Evolutionary conservation across 1,140 invertebrate genomes (phyloP), one percentile per base, ranked within the genome.

Genomic region (Limonius californicus): DNA sequence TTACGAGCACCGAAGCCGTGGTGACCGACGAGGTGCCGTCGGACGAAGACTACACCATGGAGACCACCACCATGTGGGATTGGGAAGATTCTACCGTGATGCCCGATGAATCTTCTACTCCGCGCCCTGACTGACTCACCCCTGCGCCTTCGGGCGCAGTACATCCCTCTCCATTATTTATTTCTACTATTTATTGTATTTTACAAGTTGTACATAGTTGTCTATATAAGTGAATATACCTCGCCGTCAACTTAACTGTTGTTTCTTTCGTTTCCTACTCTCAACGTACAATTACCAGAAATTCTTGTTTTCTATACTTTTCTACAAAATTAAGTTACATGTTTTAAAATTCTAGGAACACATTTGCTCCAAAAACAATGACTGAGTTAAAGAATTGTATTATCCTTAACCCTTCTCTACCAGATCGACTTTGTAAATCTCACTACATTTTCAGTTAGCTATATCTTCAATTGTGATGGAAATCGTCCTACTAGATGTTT

Each of bases 171-270:
- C 65, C 54, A 56, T 73, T 70, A 74, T 74, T 73, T 74, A 74
- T 74, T 71, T 70, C 65, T 72, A 63, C 58, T 74, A 74, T 74
- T 74, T 74, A 74, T 74, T 74, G 70, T 72, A 71, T 66, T 66
- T 67, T 71, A 61, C 54, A 58, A 58, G 53, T 68, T 71, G 68
- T 71, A 71, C 39, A 71, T 71, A 71, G 64, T 68, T 71, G 62
- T 66, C 62, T 66, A 68, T 30, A 54, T 61, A 61, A 61, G 19
- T 61, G 43, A 61, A 61, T 61, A 61, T 54, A 61, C 60, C 60
- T 61, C 60, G 60, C 54, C 53, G 27, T 55, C 11, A 55, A 54
- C 16, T 43, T 43, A 14, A n/a, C n/a, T n/a, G n/a, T 35, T 35
- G n/a, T n/a, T 35, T 35, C n/a, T 35, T 35, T 35, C 32, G 7